These are phyloP conservation scores for Drosophila longiperda DNA, from an alignment of 2,888 invertebrate species.

Conservation along the genomic window DNA sequence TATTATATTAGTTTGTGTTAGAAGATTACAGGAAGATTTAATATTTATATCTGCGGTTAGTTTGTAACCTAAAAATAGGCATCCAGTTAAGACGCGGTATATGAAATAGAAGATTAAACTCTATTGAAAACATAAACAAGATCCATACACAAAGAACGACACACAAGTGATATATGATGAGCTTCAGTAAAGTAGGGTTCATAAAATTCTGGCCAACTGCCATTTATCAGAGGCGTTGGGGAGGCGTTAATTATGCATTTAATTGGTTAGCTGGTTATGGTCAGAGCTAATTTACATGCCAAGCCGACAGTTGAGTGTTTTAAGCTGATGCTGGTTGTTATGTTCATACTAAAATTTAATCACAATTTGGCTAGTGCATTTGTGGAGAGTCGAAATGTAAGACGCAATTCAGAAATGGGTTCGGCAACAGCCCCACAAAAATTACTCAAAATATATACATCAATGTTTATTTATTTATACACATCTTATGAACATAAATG, in stretches of 20 bases:
- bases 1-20: not conserved
- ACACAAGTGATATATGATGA: not conserved
- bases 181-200: not conserved
- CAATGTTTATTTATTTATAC: not conserved
- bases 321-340: not conserved
- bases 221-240: not conserved
- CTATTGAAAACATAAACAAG: not conserved
- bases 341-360: constrained; percentile 1
- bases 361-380: constrained; percentile 18
- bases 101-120: not conserved
- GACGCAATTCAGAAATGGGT: constrained; percentile 40
- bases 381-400: constrained; percentile 11
- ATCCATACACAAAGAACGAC: not conserved
- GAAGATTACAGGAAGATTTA: not conserved
- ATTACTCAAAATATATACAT: constrained; percentile 5
- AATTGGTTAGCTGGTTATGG: constrained; percentile 32
- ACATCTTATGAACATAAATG: constrained; percentile 15
- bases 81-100: not conserved
- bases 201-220: not conserved
- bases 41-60: not conserved
- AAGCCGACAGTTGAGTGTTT: not conserved
- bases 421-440: constrained; percentile 31
- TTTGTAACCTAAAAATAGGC: not conserved
- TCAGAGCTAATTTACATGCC: constrained; percentile 24
- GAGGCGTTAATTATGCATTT: not conserved